Evolutionary conservation across 2,888 invertebrate species (phyloP).

Genomic region (Polia nebulosa): DNA sequence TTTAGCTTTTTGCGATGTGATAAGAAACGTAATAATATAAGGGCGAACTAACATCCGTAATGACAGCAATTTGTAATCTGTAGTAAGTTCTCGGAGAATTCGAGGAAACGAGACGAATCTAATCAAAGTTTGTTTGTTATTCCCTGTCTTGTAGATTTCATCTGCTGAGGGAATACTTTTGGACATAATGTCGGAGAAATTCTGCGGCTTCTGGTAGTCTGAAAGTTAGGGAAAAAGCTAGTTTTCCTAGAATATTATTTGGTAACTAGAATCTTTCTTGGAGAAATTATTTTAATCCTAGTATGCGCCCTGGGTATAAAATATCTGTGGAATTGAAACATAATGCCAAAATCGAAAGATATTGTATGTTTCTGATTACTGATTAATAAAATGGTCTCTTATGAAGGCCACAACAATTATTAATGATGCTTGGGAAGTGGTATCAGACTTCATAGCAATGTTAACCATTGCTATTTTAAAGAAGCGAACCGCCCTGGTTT

Average conservation of each 20-base stretch:
- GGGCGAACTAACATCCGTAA: neutral
- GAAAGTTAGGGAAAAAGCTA: neutral
- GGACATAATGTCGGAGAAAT: constrained; percentile 1
- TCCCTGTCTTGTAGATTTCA: constrained; percentile 24
- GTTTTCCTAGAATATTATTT: neutral
- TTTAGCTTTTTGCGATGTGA: neutral
- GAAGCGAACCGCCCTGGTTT: too few species aligned
- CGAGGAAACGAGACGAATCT: constrained; percentile 22
- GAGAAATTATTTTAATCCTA: neutral
- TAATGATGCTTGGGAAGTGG: too few species aligned
- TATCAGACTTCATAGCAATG: too few species aligned
- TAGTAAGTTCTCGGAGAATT: constrained; percentile 34
- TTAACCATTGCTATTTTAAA: too few species aligned
- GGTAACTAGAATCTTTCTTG: neutral
- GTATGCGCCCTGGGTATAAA: neutral
- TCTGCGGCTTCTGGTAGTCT: neutral
- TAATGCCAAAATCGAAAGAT: too few species aligned
- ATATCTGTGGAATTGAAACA: too few species aligned
- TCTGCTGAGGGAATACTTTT: constrained; percentile 33
- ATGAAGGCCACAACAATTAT: too few species aligned
- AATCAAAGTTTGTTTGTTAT: constrained; percentile 57
- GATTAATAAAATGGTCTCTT: too few species aligned
- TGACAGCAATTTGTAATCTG: constrained; percentile 30
- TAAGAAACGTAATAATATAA: neutral
- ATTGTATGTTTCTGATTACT: too few species aligned